phyloP scores from a whole-genome alignment of 2,888 invertebrate species.

The Galerucella nymphaeae region DNA sequence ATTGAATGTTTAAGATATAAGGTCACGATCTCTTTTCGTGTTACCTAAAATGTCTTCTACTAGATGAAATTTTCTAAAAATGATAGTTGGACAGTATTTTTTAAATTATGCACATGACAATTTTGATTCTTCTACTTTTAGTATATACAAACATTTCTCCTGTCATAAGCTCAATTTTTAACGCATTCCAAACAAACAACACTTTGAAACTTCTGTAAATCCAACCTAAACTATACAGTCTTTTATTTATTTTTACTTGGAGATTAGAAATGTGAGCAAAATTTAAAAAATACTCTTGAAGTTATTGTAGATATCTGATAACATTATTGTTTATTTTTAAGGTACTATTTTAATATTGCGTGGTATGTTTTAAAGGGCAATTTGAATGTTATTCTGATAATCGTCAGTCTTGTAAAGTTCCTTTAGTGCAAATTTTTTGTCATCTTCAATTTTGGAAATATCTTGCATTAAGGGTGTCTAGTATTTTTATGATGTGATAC shows the following conservation, averaged over 20 bases:
- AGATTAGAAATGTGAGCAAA: background rate
- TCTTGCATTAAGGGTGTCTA: slow-evolving; percentile 51
- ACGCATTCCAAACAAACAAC: too few species aligned
- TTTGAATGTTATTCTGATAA: slow-evolving; percentile 31
- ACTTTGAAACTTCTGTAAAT: too few species aligned
- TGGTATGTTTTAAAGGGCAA: slow-evolving; percentile 31
- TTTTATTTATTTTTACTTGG: background rate
- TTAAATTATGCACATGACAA: background rate
- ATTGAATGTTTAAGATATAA: background rate
- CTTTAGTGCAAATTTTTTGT: slow-evolving; percentile 38
- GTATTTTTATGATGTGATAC: slow-evolving; percentile 55
- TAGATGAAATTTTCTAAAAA: background rate
- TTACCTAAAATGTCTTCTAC: background rate
- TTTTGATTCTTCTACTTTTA: too few species aligned
- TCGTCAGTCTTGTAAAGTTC: slow-evolving; percentile 38
- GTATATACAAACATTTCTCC: too few species aligned
- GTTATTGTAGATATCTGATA: too few species aligned
- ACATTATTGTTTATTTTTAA: slow-evolving; percentile 31
- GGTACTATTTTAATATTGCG: slow-evolving; percentile 32
- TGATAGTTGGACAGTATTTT: background rate
- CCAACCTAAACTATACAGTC: background rate
- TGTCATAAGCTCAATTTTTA: background rate
- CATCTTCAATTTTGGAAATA: slow-evolving; percentile 35
- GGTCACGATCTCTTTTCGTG: background rate
- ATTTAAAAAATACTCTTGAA: background rate